Conservation (phyloP, 2,797 vertebrate genomes). For the Pyrrhura leucotis region DNA sequence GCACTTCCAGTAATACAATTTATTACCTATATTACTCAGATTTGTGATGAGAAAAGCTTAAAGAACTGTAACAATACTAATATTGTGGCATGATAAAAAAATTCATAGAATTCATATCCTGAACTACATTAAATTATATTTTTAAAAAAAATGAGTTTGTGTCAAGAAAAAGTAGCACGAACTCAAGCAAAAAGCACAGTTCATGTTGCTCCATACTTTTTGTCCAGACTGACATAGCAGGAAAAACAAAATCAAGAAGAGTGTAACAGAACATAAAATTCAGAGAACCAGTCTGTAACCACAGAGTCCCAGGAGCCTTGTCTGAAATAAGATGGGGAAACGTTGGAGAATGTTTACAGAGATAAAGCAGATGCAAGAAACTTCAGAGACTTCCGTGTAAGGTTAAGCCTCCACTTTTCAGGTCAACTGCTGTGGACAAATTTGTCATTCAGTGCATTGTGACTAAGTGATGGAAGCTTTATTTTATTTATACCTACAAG, state of each 20-base stretch:
- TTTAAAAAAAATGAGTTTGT: not conserved
- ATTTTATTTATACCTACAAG: constrained; percentile 27
- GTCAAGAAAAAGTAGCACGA: not conserved
- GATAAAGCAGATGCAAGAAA: constrained; percentile 66
- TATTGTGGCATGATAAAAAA: not conserved
- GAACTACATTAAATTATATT: not conserved
- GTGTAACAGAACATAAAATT: not conserved
- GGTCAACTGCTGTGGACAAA: constrained; percentile 59
- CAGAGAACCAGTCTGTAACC: not conserved
- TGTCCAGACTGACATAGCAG: not conserved
- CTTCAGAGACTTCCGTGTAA: constrained; percentile 57
- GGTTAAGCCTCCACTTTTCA: constrained; percentile 60
- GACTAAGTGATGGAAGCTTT: not conserved
- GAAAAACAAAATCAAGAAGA: not conserved
- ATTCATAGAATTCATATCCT: not conserved
- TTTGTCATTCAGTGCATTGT: constrained; percentile 52
- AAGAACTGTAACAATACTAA: not conserved
- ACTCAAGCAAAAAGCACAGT: not conserved
- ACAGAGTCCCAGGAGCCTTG: not conserved
- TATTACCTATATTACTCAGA: not conserved
- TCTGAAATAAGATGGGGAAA: not conserved
- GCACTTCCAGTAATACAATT: not conserved
- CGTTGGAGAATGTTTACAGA: constrained; percentile 48
- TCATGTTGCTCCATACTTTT: not conserved
- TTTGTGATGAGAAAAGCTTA: not conserved